Conservation (phyloP, 2,888 invertebrate species). For the Melanostoma scalare region DNA sequence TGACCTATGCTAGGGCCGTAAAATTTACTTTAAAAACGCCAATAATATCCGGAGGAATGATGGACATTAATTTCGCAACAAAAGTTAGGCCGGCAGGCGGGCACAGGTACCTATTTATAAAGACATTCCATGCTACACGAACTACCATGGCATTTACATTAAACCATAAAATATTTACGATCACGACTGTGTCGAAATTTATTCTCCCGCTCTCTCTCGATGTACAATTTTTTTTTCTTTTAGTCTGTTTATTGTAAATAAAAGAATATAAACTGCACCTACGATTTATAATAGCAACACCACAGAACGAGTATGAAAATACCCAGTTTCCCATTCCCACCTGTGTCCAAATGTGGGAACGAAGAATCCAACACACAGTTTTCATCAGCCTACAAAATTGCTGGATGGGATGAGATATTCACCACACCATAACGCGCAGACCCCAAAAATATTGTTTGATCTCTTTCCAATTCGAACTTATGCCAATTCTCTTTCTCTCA, state of each 20-base stretch:
- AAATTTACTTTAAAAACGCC: constrained; percentile 2
- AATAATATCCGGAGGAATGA: constrained; percentile 7
- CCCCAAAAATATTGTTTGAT: background rate
- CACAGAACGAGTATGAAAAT: background rate
- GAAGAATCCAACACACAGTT: no score
- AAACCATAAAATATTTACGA: constrained; percentile 28
- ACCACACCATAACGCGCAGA: constrained; percentile 31
- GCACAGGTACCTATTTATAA: constrained; percentile 17
- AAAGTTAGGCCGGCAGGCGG: background rate
- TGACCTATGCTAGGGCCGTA: no score
- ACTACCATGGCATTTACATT: constrained; percentile 26
- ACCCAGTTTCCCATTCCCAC: background rate
- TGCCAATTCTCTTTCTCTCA: constrained; percentile 3
- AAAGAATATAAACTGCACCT: constrained; percentile 30
- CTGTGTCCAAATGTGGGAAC: constrained; percentile 1
- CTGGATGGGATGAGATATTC: background rate
- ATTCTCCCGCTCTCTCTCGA: constrained; percentile 14
- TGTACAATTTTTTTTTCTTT: background rate
- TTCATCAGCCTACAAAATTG: no score
- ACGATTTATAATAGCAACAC: constrained; percentile 5
- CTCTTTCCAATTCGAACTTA: background rate
- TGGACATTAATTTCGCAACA: constrained; percentile 13
- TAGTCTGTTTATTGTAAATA: constrained; percentile 1
- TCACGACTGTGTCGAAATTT: background rate
- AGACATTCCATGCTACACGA: background rate